Percentiles rank a stretch among this genome's conserved stretches.
These are phyloP conservation scores for Meleagris gallopavo DNA, from an alignment of 2,113 vertebrate species.

Conservation along the genomic window DNA sequence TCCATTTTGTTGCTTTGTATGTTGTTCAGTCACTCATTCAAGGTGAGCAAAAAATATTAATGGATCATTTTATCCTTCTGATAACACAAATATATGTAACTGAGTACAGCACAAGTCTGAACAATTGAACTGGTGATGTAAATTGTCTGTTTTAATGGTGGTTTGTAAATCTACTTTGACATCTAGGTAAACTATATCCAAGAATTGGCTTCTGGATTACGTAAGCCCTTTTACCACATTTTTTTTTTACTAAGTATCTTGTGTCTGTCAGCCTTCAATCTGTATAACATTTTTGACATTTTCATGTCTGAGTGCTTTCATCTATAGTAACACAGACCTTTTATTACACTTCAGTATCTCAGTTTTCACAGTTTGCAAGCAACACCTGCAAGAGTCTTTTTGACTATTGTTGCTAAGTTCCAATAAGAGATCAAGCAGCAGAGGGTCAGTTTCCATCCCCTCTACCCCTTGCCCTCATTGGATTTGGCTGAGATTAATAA, in stretches of 20 bases:
- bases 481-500: not conserved
- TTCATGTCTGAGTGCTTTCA: not conserved
- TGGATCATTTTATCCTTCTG: not conserved
- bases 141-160: not conserved
- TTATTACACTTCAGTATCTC: not conserved
- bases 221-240: not conserved
- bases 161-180: not conserved
- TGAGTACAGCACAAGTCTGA: not conserved
- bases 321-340: not conserved
- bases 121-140: not conserved
- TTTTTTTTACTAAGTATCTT: not conserved
- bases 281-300: not conserved
- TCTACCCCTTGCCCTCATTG: not conserved
- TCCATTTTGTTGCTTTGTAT: not conserved
- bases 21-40: not conserved
- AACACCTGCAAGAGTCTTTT: not conserved
- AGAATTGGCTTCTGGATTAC: not conserved
- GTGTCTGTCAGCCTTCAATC: not conserved
- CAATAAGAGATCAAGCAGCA: not conserved
- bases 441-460: not conserved
- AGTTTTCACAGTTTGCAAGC: not conserved
- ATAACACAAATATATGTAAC: not conserved
- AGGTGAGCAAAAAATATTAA: not conserved
- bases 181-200: not conserved
- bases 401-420: not conserved